Conservation (phyloP, 2,797 vertebrate species). For the Myripristis murdjan region DNA sequence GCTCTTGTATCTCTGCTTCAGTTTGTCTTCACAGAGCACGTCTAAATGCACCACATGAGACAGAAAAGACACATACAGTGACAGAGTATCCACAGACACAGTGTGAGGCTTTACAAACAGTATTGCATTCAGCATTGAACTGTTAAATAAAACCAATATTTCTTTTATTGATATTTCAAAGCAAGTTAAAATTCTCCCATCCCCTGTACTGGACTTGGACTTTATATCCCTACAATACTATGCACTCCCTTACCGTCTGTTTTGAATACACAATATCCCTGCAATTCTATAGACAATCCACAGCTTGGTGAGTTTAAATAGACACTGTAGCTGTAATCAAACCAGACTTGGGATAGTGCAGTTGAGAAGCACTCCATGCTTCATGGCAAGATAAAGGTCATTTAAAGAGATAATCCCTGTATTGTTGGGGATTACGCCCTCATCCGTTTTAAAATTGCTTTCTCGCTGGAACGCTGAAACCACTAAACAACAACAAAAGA, state of each 20-base stretch:
- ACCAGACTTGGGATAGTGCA: slow-evolving; percentile 63
- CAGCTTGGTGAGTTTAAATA: slow-evolving; percentile 63
- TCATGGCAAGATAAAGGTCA: slow-evolving; percentile 83
- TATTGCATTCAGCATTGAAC: background rate
- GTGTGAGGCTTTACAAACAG: too few relatives aligned
- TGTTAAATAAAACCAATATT: background rate
- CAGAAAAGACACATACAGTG: background rate
- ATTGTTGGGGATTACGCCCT: slow-evolving; percentile 83
- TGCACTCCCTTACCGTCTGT: slow-evolving; percentile 36
- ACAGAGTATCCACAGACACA: background rate
- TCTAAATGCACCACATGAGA: slow-evolving; percentile 1
- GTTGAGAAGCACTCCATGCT: slow-evolving; percentile 76
- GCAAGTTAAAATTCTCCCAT: slow-evolving; percentile 5
- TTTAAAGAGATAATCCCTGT: slow-evolving; percentile 84
- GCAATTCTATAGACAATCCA: slow-evolving; percentile 16
- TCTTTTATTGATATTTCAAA: background rate
- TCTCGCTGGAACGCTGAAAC: slow-evolving; percentile 77
- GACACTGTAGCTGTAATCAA: slow-evolving; percentile 71
- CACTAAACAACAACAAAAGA: slow-evolving; percentile 84
- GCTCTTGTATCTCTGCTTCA: background rate
- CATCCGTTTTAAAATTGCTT: slow-evolving; percentile 86
- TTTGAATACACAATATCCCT: slow-evolving; percentile 33
- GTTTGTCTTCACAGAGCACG: background rate
- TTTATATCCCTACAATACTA: slow-evolving; percentile 37
- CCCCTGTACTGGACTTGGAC: background rate